These are phyloP conservation scores for Drosophila suboccidentalis DNA, from an alignment of 2,888 invertebrate species.

Conservation along the genomic window DNA sequence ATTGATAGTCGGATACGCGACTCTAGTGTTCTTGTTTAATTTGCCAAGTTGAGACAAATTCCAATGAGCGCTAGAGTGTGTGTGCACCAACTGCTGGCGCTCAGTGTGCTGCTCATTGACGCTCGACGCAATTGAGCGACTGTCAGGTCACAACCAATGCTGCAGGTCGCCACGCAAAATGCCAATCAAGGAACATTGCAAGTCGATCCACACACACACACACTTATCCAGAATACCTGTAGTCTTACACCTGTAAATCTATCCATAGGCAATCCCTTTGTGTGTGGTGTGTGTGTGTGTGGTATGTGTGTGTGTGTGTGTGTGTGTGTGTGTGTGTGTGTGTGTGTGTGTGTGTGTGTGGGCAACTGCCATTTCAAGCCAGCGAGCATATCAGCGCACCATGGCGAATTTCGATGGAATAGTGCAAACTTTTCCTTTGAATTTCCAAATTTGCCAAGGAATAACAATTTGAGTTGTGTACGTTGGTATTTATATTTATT, in stretches of 20 bases:
- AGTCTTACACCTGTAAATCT: neutral
- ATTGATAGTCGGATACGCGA: neutral
- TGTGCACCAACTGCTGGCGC: slow-evolving; percentile 16
- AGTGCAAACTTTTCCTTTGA: too few species aligned
- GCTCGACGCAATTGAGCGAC: slow-evolving; percentile 45
- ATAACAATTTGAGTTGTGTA: too few species aligned
- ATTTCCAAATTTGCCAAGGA: too few species aligned
- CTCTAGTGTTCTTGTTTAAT: slow-evolving; percentile 1
- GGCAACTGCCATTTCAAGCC: neutral
- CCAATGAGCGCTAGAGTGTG: neutral
- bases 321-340: neutral
- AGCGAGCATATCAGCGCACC: neutral
- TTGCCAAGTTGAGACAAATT: slow-evolving; percentile 28
- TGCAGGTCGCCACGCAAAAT: slow-evolving; percentile 23
- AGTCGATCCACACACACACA: slow-evolving; percentile 1
- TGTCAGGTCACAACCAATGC: slow-evolving; percentile 24
- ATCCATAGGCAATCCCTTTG: neutral
- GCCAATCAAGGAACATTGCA: slow-evolving; percentile 44
- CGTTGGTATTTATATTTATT: too few species aligned
- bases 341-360: neutral
- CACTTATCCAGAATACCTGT: neutral
- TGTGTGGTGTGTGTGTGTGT: neutral
- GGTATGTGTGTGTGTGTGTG: neutral
- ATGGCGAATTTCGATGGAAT: neutral
- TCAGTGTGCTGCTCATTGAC: slow-evolving; percentile 29